These are phyloP conservation scores for Capromys pilorides DNA, from an alignment of 2,797 vertebrate genomes.

Conservation along the genomic window DNA sequence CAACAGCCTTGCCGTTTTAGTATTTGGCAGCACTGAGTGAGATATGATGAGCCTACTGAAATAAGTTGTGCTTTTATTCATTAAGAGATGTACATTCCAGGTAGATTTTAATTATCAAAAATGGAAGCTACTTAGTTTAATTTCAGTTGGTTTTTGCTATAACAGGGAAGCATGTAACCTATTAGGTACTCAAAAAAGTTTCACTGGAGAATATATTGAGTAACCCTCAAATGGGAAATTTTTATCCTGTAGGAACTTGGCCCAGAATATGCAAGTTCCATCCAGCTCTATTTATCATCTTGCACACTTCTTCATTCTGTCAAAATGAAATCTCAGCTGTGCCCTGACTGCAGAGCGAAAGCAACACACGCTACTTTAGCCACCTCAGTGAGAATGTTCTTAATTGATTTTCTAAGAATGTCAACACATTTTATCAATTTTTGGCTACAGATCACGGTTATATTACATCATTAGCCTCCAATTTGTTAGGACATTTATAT, in stretches of 20 bases:
- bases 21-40: too few species aligned
- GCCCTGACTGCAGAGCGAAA: slow-evolving; percentile 57
- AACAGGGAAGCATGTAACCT: slow-evolving; percentile 64
- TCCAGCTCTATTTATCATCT: slow-evolving; percentile 75
- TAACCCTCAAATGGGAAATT: slow-evolving; percentile 73
- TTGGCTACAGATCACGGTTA: slow-evolving; percentile 60
- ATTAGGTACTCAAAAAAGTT: slow-evolving; percentile 67
- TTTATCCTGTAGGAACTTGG: slow-evolving; percentile 75
- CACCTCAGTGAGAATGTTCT: slow-evolving; percentile 61
- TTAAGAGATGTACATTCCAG: slow-evolving; percentile 27
- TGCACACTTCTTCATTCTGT: slow-evolving; percentile 75
- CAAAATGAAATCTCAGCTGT: slow-evolving; percentile 76
- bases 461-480: slow-evolving; percentile 50
- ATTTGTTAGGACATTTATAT: slow-evolving; percentile 61
- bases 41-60: background rate
- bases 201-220: slow-evolving; percentile 74
- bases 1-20: too few species aligned
- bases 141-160: slow-evolving; percentile 50
- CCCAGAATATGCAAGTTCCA: slow-evolving; percentile 40
- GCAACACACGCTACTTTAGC: slow-evolving; percentile 57
- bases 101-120: slow-evolving; percentile 35
- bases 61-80: slow-evolving; percentile 5
- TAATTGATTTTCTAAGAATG: slow-evolving; percentile 62
- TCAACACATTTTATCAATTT: slow-evolving; percentile 68
- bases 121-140: slow-evolving; percentile 49